Base-by-base conservation (phyloP, 2,113 vertebrate species). In the Nymphicus hollandicus region DNA sequence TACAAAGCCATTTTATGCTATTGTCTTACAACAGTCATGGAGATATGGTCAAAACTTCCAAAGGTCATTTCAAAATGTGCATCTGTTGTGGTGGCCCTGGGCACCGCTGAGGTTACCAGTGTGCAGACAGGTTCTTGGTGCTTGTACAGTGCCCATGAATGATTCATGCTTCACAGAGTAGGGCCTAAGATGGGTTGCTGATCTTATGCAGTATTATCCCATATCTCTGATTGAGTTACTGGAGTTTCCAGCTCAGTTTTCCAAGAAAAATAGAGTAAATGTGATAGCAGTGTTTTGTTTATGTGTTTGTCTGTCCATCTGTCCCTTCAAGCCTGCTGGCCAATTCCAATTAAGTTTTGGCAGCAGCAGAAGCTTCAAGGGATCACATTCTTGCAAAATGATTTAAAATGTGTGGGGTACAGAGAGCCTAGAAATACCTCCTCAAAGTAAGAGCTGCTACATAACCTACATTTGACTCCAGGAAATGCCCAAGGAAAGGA, bases 251-350 rank as follows among this genome's bases (percentile, higher is more conserved):
- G 18, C 16, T 64, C 47, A 68, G 33, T 35, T 93, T 96, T 89
- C 81, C 81, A 89, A 91, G 92, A 76, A 93, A 94, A 96, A 85
- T 6, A n/a, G 13, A 43, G n/a, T 53, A 86, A 81, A 80, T 74
- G 55, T 8, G 27, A 91, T 39, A 85, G 33, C 15, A 43, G 17
- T 55, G 47, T 50, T 50, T 94, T 29, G 6, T 88, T 89, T 81
- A 63, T 74, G 11, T 24, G 33, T 87, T 60, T 76, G 33, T 64
- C 7, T 17, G 27, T 72, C 78, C 27, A 60, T 88, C 64, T 68
- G n/a, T 87, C 35, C 53, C 61, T 47, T 87, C 63, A 60, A 81
- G 24, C 39, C 52, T 74, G 15, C 28, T 71, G 50, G 43, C 28
- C 78, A 89, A 17, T 55, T 94, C 49, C 29, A 49, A 28, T 70